Base-by-base conservation (phyloP, 2,797 vertebrate genomes). In the Philypnodon macrostomus region DNA sequence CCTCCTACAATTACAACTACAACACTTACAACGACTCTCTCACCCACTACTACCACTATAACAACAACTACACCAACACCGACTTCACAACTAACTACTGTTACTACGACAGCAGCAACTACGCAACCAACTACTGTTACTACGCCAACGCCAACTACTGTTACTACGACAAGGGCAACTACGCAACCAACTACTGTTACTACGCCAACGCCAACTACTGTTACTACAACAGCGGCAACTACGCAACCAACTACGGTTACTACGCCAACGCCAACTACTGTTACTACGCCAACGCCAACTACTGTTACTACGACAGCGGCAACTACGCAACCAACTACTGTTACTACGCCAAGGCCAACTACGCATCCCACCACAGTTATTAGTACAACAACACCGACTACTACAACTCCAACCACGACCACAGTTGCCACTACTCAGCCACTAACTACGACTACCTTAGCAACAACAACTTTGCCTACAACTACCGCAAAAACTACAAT, bases 1-100 rank as follows among this genome's bases (percentile, higher is more conserved):
- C 23, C 56, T 1, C 2, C 71, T 3, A 51, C 44, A 1, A 78
- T 57, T 2, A 70, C 59, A 1, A 11, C 42, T 7, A 51, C 47
- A n/a, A 49, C 62, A 0, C 59, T 36, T 1, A 47, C 47, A 3
- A 59, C 1, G 1, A 55, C 34, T 30, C 64, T 33, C 0, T 0
- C 42, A 7, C 34, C 14, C 13, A 70, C 29, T 15, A 66, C 53
- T 7, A 32, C 48, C 11, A 36, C 48, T 19, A 12, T 19, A 1
- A 10, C 48, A 1, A 18, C 45, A 14, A 19, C 36, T 19, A 53
- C 17, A 12, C 0, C 23, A n/a, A n/a, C n/a, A n/a, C n/a, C n/a
- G n/a, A n/a, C n/a, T n/a, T n/a, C n/a, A n/a, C n/a, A n/a, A n/a
- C n/a, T n/a, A 11, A 32, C 21, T 0, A 46, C 62, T 2, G 15